Evolutionary conservation across 1,140 invertebrate genomes (phyloP), one percentile per base, ranked within the genome.

Genomic region (Papilio dardanus): DNA sequence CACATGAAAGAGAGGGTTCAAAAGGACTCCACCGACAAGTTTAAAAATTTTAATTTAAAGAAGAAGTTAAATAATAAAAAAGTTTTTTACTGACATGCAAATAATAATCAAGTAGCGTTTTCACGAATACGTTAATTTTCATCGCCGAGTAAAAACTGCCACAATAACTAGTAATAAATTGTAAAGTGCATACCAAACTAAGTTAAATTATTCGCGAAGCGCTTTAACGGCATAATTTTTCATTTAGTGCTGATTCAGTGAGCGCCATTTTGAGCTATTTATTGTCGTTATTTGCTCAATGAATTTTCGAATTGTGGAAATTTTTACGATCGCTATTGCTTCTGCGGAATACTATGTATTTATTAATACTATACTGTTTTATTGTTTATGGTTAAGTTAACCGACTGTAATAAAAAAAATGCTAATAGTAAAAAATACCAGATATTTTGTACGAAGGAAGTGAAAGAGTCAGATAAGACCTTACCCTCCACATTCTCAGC

Each of bases 141-240:
- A 62, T 28, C 24, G 21, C 21, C 54, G 21, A 24, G 54, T 62
- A 62, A 62, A 62, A 62, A 62, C 10, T 62, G 21, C 54, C 12
- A 14, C 14, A 62, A 30, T 62, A 62, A 62, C 28, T 21, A 71
- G 68, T 24, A 71, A 71, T 71, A 71, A 71, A 71, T 71, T 71
- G 68, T 71, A 28, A 46, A 71, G 19, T 71, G 68, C 68, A 71
- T 50, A 42, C 68, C 68, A 30, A 42, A 46, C 68, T 71, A 71
- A 71, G 68, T 71, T 71, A 71, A 71, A 71, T 71, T 71, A 71
- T 28, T 46, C 37, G 68, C 37, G 68, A 71, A 71, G 40, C 68
- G 68, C 40, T 71, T 71, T 71, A 71, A 71, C 68, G 35, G 68
- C 24, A 71, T 71, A 71, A 71, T 71, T 71, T 71, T 46, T 71